Evolutionary conservation across 2,888 invertebrate genomes (phyloP), one percentile per base, ranked within the genome.

Genomic region (Plebejus melissa): DNA sequence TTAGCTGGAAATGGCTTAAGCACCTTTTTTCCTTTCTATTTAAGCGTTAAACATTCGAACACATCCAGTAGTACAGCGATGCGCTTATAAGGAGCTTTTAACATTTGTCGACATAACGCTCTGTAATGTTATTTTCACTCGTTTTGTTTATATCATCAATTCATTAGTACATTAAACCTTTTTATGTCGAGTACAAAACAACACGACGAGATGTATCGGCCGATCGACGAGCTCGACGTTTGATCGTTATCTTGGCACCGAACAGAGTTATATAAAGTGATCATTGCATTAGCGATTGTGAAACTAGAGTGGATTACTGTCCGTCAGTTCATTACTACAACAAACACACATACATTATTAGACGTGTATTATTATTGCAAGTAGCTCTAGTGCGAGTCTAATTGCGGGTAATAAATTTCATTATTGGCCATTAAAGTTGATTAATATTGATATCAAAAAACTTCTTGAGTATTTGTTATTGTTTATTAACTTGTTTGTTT

Each of bases 81-180:
- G 46, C 46, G 46, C 9, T 46, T 2, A 46, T 11, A 16, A 16
- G 4, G 4, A 54, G 4, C 13, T 54, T 54, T 54, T 54, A 16
- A 16, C 54, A 16, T 54, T 54, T 16, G 16, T 54, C 54, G 16
- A 54, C 16, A 16, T 54, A 54, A 54, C 50, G 50, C 50, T 16
- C 13, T 22, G 50, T 54, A 54, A 54, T 16, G 58, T n/a, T 58
- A 58, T n/a, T 22, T 58, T 58, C 58, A 58, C 58, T 58, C 4
- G 22, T 60, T 60, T 60, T 60, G 28, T 60, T 60, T 60, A 28
- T 60, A 60, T 60, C 60, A 60, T 60, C 60, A 60, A 60, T 60
- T 60, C 22, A 60, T 60, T 28, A 60, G 11, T 60, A 60, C 60
- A 60, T 60, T 60, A 60, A 60, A 11, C 60, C 28, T 60, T 28